phyloP scores from a whole-genome alignment of 2,888 invertebrate species.

The Pandemis heparana region DNA sequence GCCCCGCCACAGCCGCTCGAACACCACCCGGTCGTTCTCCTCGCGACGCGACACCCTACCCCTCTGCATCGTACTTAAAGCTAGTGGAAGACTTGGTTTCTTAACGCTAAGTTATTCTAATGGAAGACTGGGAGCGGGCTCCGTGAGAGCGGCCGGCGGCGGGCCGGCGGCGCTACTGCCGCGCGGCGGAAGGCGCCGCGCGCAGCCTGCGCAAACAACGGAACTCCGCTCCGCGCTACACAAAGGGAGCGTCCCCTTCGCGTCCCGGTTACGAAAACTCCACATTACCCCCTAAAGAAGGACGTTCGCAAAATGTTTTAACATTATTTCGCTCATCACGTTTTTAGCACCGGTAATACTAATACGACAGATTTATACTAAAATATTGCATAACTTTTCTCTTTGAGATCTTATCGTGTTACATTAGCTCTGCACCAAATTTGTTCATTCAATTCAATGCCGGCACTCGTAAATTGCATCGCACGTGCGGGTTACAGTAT shows the following conservation, averaged over 20 bases:
- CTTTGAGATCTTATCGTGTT: no score
- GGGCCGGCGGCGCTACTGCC: conserved; percentile 82
- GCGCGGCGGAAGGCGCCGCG: conserved; percentile 64
- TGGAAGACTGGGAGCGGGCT: conserved; percentile 64
- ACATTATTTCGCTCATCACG: background rate
- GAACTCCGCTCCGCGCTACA: conserved; percentile 61
- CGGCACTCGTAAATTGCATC: background rate
- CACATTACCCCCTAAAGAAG: background rate
- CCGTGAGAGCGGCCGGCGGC: conserved; percentile 80
- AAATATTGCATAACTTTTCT: no score
- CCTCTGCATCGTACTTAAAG: conserved; percentile 77
- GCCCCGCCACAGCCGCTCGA: conserved; percentile 90
- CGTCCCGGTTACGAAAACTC: conserved; percentile 38
- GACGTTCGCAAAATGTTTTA: background rate
- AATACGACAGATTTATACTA: no score
- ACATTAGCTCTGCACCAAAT: background rate
- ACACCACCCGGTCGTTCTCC: conserved; percentile 87
- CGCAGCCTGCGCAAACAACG: conserved; percentile 81
- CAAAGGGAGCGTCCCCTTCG: conserved; percentile 59
- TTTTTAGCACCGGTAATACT: background rate
- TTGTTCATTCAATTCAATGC: background rate
- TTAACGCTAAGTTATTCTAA: conserved; percentile 66
- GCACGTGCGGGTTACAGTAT: background rate
- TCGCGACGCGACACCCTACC: conserved; percentile 80
- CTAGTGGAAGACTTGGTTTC: conserved; percentile 85